Conservation (phyloP, 2,797 vertebrate species). For the Sebastes oblongus region DNA sequence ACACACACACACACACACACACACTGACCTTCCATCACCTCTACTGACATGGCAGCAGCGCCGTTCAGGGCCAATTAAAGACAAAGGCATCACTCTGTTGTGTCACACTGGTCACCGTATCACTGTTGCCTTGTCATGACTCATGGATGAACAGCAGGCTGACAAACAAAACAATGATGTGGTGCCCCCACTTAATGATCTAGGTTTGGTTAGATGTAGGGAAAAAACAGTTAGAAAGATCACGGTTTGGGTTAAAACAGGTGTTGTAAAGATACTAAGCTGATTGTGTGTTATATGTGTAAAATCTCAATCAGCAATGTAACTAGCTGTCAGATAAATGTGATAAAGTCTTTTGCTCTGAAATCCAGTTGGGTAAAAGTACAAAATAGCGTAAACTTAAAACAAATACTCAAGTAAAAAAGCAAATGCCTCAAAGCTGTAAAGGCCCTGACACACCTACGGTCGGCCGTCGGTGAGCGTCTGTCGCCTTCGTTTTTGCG, state of each 20-base stretch:
- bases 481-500: too few relatives aligned
- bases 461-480: too few relatives aligned
- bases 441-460: too few relatives aligned
- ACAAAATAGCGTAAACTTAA: neutral
- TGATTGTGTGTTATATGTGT: too few relatives aligned
- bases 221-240: too few relatives aligned
- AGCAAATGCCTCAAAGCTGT: neutral
- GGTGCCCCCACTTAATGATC: neutral
- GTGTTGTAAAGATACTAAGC: too few relatives aligned
- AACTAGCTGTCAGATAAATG: neutral
- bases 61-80: neutral
- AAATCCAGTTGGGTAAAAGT: neutral
- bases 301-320: neutral
- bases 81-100: conserved; percentile 21
- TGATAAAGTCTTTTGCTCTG: neutral
- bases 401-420: neutral
- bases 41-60: neutral
- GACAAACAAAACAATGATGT: neutral
- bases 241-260: too few relatives aligned
- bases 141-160: conserved; percentile 10
- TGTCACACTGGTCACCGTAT: conserved; percentile 17
- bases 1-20: neutral
- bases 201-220: neutral
- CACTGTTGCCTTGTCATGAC: conserved; percentile 17
- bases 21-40: neutral